Base-by-base conservation (phyloP, 2,888 invertebrate species). In the Sinelater perroti region DNA sequence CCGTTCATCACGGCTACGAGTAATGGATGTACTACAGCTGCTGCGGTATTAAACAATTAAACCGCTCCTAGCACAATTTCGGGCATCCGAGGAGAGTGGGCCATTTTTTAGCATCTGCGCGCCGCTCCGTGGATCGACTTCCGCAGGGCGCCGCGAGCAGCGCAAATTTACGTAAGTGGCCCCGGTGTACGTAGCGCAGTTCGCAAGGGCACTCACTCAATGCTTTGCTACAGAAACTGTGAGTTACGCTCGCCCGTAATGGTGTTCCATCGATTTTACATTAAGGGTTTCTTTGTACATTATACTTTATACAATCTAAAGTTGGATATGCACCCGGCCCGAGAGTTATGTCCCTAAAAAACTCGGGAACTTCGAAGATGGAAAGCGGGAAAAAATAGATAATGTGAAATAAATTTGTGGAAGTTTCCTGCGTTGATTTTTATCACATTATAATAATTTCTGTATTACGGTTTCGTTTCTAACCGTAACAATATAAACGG, bases 221-320 rank as follows among this genome's bases (percentile, higher is more conserved):
- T 53, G 53, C 49, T 49, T 54, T 50, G 21, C 11, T 33, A 58
- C 47, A 47, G 58, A 58, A 46, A 58, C 54, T 58, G 53, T 58
- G 45, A 58, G 54, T 58, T 74, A 74, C 70, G 71, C 72, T 71
- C 74, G 74, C 72, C 75, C 73, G 75, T 78, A 78, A 78, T 78
- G 78, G 78, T 75, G 76, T 75, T 75, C 73, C 73, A 79, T 79
- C 78, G 79, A 79, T 79, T 79, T 79, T 79, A 76, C 79, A 79
- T 79, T 79, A 79, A 77, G 78, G 76, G 75, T 78, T 79, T 78
- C 78, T 78, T 79, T 79, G 77, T 78, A 78, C 78, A 78, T 79
- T 78, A 78, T 77, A 78, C 78, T 78, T 78, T 78, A 76, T 77
- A 79, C 78, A 78, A 79, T 79, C 78, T 79, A 77, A 77, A 78